Percentiles rank a stretch among this genome's conserved stretches.
phyloP scores from a whole-genome alignment of 2,888 invertebrate genomes.

The Tetanocera ferruginea region DNA sequence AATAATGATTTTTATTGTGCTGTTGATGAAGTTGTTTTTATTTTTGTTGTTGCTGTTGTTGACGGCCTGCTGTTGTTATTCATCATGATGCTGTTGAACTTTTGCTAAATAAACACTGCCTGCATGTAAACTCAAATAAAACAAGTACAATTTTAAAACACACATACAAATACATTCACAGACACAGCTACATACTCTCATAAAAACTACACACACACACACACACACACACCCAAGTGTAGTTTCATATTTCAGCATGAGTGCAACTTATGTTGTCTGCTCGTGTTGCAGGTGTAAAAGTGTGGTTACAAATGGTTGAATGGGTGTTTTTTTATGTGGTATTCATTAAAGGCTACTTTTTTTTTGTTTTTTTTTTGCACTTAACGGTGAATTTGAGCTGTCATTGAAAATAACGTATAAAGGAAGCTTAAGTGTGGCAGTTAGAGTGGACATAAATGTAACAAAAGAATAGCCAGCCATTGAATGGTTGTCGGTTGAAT shows the following conservation, averaged over 20 bases:
- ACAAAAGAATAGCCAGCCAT: too few species aligned
- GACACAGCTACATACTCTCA: background rate
- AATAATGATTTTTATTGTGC: background rate
- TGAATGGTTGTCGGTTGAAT: too few species aligned
- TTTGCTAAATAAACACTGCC: background rate
- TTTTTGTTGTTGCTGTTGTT: background rate
- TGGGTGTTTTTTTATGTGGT: too few species aligned
- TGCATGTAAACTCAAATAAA: background rate
- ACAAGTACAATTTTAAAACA: background rate
- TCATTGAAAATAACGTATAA: background rate
- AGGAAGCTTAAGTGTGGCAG: background rate
- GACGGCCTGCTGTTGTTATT: background rate
- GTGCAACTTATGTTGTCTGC: background rate
- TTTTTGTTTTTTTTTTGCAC: too few species aligned
- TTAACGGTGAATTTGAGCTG: background rate
- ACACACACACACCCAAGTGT: background rate
- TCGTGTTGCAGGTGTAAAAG: too few species aligned
- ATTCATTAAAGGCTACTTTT: too few species aligned
- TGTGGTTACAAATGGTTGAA: too few species aligned
- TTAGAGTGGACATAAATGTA: too few species aligned
- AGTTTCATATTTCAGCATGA: background rate
- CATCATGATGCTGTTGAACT: background rate
- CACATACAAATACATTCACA: background rate
- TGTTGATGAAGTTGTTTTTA: background rate
- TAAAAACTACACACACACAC: background rate